phyloP scores from a whole-genome alignment of 2,113 vertebrate species.

The Alethe diademata region DNA sequence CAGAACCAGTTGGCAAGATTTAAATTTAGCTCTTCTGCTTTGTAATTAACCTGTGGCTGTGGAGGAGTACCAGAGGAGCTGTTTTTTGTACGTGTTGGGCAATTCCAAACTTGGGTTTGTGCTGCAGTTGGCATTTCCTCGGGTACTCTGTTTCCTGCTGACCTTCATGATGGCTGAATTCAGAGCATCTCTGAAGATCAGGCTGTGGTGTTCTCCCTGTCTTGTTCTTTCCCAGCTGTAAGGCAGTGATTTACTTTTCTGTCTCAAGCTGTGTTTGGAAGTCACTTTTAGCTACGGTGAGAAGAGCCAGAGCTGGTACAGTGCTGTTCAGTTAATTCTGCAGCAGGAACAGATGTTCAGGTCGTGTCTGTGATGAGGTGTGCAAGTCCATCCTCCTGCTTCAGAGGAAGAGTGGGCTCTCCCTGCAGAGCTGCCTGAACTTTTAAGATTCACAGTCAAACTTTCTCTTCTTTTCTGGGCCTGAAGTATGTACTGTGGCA shows the following conservation, averaged over 20 bases:
- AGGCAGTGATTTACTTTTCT: conserved; percentile 9
- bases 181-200: neutral
- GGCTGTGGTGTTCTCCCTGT: neutral
- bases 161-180: neutral
- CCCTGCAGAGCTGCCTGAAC: neutral
- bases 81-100: neutral
- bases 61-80: neutral
- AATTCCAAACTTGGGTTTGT: neutral
- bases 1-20: neutral
- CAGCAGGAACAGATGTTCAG: neutral
- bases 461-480: neutral
- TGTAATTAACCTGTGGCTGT: neutral
- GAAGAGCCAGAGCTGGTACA: neutral
- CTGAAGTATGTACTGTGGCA: neutral
- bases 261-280: conserved; percentile 24
- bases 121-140: neutral
- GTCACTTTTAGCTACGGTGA: neutral
- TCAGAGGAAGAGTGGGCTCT: neutral
- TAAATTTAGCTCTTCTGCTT: neutral
- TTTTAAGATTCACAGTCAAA: neutral
- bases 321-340: neutral
- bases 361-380: neutral
- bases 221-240: neutral
- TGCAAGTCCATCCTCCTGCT: neutral
- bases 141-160: neutral